phyloP scores from a whole-genome alignment of 2,797 vertebrate species.

The Percopsis omiscomaycus region DNA sequence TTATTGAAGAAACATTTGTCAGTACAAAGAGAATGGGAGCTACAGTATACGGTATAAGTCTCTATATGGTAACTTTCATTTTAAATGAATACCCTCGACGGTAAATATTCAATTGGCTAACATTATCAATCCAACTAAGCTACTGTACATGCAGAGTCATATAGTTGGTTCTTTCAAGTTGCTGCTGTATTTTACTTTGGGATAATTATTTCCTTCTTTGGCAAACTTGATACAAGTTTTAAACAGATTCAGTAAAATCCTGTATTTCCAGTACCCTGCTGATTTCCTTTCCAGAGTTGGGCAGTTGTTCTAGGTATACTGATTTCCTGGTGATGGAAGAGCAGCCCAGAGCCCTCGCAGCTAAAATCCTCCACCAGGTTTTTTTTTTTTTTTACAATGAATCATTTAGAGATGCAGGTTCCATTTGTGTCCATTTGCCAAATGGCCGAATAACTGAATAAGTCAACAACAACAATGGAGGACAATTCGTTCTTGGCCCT shows the following conservation, averaged over 20 bases:
- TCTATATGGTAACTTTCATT: too few relatives aligned
- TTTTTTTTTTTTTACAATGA: conserved; percentile 57
- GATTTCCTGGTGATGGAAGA: conserved; percentile 26
- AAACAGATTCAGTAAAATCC: conserved; percentile 11
- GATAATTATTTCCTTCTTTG: conserved; percentile 13
- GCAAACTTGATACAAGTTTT: conserved; percentile 19
- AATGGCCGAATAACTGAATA: conserved; percentile 76
- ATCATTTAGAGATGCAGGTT: conserved; percentile 72
- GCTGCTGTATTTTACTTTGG: neutral
- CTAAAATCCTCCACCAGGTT: conserved; percentile 45
- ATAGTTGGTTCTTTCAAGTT: conserved; percentile 9
- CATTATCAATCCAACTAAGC: too few relatives aligned
- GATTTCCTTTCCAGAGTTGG: conserved; percentile 25
- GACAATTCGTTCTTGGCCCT: conserved; percentile 62
- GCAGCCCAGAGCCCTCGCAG: conserved; percentile 31
- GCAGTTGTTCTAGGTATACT: neutral
- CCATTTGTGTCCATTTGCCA: conserved; percentile 74
- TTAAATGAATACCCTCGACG: neutral
- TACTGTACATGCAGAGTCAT: neutral
- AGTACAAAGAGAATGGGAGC: too few relatives aligned
- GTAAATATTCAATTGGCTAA: neutral
- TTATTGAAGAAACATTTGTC: conserved; percentile 39
- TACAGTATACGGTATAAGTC: too few relatives aligned
- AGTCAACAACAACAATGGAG: conserved; percentile 72
- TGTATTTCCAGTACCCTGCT: conserved; percentile 8